Evolutionary conservation across 2,888 invertebrate genomes (phyloP).

Genomic region (Eupeodes luniger): DNA sequence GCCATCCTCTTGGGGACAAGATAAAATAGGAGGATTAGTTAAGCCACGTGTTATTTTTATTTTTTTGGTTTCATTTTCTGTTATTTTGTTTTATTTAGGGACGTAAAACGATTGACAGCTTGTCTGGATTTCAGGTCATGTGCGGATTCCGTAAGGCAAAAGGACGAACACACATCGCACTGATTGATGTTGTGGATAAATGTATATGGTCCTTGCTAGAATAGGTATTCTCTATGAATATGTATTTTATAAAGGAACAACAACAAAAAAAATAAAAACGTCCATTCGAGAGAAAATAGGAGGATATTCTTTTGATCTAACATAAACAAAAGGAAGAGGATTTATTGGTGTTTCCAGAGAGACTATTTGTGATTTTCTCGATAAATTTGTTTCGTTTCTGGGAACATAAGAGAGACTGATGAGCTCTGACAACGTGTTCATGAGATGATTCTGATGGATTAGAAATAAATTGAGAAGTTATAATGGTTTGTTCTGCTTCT

Average conservation of each 20-base stretch:
- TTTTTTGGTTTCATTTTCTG: conserved; percentile 10
- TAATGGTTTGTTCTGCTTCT: neutral
- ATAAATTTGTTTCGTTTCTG: conserved; percentile 13
- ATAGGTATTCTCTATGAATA: neutral
- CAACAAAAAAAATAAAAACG: neutral
- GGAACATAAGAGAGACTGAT: conserved; percentile 15
- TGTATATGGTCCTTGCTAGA: neutral
- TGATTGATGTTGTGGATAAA: conserved; percentile 22
- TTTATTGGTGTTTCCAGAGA: conserved; percentile 30
- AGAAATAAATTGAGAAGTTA: conserved; percentile 32
- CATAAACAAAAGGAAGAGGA: conserved; percentile 19
- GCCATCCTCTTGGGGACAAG: conserved; percentile 26
- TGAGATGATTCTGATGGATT: conserved; percentile 5
- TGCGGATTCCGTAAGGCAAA: conserved; percentile 27
- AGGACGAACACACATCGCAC: neutral
- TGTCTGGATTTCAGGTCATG: conserved; percentile 46
- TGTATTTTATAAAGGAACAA: neutral
- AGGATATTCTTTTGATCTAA: conserved; percentile 25
- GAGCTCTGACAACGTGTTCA: conserved; percentile 15
- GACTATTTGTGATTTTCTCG: conserved; percentile 15
- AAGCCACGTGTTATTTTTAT: conserved; percentile 41
- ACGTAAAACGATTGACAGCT: conserved; percentile 51
- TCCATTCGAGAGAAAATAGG: conserved; percentile 13
- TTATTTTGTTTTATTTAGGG: conserved; percentile 21
- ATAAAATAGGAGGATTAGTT: conserved; percentile 47